These are phyloP conservation scores for Dioctria rufipes DNA, from an alignment of 2,888 invertebrate genomes.

Conservation along the genomic window DNA sequence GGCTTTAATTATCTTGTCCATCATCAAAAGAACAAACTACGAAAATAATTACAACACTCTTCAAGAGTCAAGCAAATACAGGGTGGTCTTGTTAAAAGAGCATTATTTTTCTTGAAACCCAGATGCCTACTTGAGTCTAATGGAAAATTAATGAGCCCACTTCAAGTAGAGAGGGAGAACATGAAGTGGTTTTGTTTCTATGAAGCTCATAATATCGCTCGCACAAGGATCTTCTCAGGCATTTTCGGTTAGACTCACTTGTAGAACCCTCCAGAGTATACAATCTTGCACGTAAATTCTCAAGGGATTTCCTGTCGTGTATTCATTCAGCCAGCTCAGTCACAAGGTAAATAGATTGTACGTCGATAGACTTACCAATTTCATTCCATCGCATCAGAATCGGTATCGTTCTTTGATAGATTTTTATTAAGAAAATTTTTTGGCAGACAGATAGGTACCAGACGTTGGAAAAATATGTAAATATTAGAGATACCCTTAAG, in stretches of 20 bases:
- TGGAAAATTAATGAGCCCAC: slow-evolving; percentile 42
- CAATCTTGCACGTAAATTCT: too few relatives aligned
- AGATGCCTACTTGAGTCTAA: not conserved
- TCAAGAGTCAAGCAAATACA: not conserved
- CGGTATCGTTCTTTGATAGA: too few relatives aligned
- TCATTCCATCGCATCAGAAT: too few relatives aligned
- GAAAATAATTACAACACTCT: not conserved
- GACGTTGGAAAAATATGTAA: too few relatives aligned
- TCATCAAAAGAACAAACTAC: not conserved
- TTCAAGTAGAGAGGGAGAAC: slow-evolving; percentile 22
- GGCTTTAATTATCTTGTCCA: not conserved
- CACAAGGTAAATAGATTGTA: too few relatives aligned
- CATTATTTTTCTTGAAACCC: not conserved
- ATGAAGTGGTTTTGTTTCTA: slow-evolving; percentile 25
- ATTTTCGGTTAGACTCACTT: not conserved
- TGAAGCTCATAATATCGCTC: not conserved
- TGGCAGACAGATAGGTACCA: too few relatives aligned
- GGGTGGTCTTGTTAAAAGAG: not conserved
- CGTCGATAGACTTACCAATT: too few relatives aligned
- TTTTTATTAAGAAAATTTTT: too few relatives aligned
- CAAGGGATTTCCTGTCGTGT: too few relatives aligned
- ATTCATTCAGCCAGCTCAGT: too few relatives aligned
- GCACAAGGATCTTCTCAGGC: not conserved
- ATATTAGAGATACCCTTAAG: too few relatives aligned
- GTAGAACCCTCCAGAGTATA: not conserved